These are phyloP conservation scores for Prionailurus bengalensis DNA, from an alignment of 2,113 vertebrate genomes.

Conservation along the genomic window DNA sequence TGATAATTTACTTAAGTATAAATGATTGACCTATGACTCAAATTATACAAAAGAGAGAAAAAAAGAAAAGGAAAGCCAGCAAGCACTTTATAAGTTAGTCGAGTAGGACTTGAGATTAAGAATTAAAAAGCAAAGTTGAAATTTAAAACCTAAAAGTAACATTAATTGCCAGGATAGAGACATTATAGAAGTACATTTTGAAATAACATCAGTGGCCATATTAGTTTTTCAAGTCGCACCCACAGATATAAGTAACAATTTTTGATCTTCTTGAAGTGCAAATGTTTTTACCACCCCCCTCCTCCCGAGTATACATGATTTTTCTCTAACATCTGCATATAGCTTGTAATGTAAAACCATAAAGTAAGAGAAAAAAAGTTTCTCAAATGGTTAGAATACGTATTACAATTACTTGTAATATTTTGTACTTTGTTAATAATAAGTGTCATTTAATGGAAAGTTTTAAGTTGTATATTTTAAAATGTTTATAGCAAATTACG, in stretches of 20 bases:
- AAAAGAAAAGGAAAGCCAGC: not conserved
- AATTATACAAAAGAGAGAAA: not conserved
- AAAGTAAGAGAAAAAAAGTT: not conserved
- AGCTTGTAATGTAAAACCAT: not conserved
- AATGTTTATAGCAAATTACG: not conserved
- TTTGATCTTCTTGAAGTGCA: not conserved
- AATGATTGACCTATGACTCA: not conserved
- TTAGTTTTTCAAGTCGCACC: not conserved
- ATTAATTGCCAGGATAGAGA: not conserved
- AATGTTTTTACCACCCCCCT: not conserved
- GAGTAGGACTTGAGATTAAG: not conserved
- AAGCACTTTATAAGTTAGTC: not conserved
- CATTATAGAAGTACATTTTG: not conserved
- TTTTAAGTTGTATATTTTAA: slow-evolving; percentile 13
- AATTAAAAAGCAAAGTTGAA: not conserved
- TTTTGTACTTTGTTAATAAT: not conserved
- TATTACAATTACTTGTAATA: not conserved
- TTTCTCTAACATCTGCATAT: not conserved
- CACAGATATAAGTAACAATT: not conserved
- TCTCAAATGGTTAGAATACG: not conserved
- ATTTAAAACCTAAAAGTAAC: slow-evolving; percentile 31
- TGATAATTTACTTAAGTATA: not conserved
- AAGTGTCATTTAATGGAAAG: not conserved
- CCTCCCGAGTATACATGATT: not conserved
- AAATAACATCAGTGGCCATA: not conserved